A percentile compares a stretch with the other conserved stretches of the same genome.
Evolutionary conservation across 2,797 vertebrate species (phyloP).

Genomic region (Enteromius fasciolatus): DNA sequence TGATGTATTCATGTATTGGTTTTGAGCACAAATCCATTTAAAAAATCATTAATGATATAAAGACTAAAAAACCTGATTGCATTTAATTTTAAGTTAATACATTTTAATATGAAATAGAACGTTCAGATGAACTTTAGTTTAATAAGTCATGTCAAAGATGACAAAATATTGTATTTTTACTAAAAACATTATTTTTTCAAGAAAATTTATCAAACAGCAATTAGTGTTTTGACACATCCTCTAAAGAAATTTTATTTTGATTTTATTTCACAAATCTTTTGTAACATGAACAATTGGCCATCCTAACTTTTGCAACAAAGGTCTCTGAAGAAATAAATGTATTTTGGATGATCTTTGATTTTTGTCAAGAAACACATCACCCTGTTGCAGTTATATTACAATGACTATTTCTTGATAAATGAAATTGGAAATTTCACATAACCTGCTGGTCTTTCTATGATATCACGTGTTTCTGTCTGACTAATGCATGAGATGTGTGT

Average conservation of each 20-base stretch:
- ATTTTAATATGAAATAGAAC: background rate
- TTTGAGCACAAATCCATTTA: background rate
- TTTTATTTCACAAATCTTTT: conserved; percentile 12
- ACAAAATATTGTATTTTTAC: background rate
- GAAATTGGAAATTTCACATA: background rate
- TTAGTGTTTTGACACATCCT: conserved; percentile 1
- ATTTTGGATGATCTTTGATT: conserved; percentile 11
- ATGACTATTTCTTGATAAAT: conserved; percentile 10
- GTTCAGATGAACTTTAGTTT: background rate
- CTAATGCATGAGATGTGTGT: background rate
- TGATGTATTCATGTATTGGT: background rate
- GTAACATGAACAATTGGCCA: background rate
- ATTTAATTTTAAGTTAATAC: background rate
- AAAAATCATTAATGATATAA: background rate
- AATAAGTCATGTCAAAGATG: background rate
- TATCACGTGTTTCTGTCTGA: background rate
- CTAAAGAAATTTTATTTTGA: background rate
- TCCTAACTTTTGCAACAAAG: background rate
- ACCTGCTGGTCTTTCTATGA: background rate
- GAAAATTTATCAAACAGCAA: background rate
- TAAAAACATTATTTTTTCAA: background rate
- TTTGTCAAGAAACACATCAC: background rate
- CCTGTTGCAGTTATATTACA: background rate
- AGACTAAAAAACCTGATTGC: background rate
- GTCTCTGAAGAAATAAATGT: background rate